phyloP scores from a whole-genome alignment of 2,113 vertebrate genomes.

The Athene cunicularia region DNA sequence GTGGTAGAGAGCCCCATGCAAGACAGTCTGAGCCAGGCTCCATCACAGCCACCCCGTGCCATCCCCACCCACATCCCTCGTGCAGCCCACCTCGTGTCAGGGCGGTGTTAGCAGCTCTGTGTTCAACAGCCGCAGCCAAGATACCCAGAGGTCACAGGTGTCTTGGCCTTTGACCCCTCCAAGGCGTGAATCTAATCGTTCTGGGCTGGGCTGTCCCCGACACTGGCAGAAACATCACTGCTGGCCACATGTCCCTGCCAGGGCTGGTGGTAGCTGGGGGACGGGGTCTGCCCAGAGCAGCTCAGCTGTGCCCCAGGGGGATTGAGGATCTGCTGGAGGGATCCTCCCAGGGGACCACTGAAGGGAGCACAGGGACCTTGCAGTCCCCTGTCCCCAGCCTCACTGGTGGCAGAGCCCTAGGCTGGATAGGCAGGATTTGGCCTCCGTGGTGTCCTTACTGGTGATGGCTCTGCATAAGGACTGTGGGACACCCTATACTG shows the following conservation, averaged over 20 bases:
- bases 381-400: not conserved
- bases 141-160: not conserved
- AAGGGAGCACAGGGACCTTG: not conserved
- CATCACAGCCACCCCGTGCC: fast-evolving
- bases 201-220: not conserved
- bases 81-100: fast-evolving
- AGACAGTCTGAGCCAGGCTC: not conserved
- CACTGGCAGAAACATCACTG: not conserved
- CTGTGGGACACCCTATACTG: not conserved
- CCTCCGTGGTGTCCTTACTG: not conserved
- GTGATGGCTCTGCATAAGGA: not conserved
- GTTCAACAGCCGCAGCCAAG: fast-evolving
- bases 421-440: not conserved
- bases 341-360: not conserved
- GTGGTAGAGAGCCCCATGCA: not conserved
- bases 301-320: not conserved
- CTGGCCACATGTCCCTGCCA: not conserved
- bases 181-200: not conserved
- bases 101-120: not conserved
- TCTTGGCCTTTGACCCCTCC: not conserved
- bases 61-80: not conserved
- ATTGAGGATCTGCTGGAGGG: not conserved
- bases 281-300: not conserved
- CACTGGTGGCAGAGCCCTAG: not conserved
- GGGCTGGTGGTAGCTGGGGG: not conserved